Base-by-base conservation (phyloP, 2,113 vertebrate species). In the Vanacampus margaritifer region DNA sequence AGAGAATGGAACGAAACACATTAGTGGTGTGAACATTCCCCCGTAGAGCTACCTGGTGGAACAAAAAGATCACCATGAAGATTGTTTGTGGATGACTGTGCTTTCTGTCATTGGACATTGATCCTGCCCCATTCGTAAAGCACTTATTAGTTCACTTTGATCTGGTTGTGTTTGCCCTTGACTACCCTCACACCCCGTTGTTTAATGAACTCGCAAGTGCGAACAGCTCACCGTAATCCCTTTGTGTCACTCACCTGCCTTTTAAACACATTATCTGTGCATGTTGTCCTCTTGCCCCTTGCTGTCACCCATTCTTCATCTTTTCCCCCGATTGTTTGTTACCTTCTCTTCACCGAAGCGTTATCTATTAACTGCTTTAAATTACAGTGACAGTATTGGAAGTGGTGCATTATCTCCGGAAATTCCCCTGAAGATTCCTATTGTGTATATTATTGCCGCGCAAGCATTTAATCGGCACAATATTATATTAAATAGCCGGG, bases 171-270 rank as follows among this genome's bases (percentile, higher is more conserved):
- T 75, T 58, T 76, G 75, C 56, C 84, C 86, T 85, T 80, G 78
- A 79, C 74, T 14, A 69, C 66, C 54, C 65, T 65, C 39, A 12
- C 39, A 41, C 10, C 16, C 17, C 5, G 45, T 74, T 77, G 45
- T 74, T 77, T 84, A 88, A 87, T 83, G 81, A 82, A 79, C 79
- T 76, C 70, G 68, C 78, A 73, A 74, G 71, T 82, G 56, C 69
- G 67, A 50, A 60, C 14, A 64, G 62, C 69, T 24, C 64, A 10
- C 69, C 69, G 70, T 81, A 69, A 63, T 64, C 67, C 65, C 51
- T 28, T 6, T 1, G 3, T 36, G 56, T 73, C 39, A 13, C 45
- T 68, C 53, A 69, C 58, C 45, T 35, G 60, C 32, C 65, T 24
- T n/a, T 63, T 16, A 73, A 67, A 71, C 80, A 56, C 28, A 7